These are phyloP conservation scores for Hyposoter dolosus DNA, from an alignment of 2,888 invertebrate genomes.

Conservation along the genomic window DNA sequence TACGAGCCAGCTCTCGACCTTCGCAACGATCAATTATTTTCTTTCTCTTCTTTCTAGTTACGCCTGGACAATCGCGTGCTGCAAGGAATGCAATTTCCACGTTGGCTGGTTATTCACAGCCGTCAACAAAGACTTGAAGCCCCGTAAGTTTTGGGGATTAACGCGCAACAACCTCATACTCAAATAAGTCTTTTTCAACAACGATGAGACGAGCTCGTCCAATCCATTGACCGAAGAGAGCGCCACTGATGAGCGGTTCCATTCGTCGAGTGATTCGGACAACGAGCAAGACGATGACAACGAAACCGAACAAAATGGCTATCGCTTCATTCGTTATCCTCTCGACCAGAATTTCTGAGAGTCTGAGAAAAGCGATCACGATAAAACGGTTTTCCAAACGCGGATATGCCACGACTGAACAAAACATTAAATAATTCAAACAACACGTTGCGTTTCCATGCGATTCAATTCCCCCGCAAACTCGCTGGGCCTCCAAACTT, in stretches of 20 bases:
- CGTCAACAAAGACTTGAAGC: slow-evolving; percentile 87
- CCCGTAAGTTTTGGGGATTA: slow-evolving; percentile 90
- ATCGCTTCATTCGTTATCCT: neutral
- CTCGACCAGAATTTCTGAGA: neutral
- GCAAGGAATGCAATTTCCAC: slow-evolving; percentile 89
- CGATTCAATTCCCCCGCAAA: neutral
- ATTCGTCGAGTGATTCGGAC: slow-evolving; percentile 22
- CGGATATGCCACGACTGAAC: neutral
- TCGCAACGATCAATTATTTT: neutral
- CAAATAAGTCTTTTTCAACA: neutral
- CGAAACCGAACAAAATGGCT: neutral
- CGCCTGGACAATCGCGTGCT: slow-evolving; percentile 92
- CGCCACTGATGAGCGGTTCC: neutral
- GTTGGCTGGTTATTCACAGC: slow-evolving; percentile 94
- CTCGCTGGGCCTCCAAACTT: neutral
- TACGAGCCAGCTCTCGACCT: no score
- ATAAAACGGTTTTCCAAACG: neutral
- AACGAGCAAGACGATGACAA: slow-evolving; percentile 11
- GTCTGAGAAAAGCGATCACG: neutral
- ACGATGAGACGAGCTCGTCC: slow-evolving; percentile 6
- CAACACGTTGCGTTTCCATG: neutral
- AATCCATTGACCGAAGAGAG: neutral
- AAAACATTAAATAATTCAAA: neutral
- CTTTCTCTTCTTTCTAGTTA: slow-evolving; percentile 85
- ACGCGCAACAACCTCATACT: slow-evolving; percentile 86